phyloP scores from a whole-genome alignment of 2,797 vertebrate genomes.

The Rhincodon typus region DNA sequence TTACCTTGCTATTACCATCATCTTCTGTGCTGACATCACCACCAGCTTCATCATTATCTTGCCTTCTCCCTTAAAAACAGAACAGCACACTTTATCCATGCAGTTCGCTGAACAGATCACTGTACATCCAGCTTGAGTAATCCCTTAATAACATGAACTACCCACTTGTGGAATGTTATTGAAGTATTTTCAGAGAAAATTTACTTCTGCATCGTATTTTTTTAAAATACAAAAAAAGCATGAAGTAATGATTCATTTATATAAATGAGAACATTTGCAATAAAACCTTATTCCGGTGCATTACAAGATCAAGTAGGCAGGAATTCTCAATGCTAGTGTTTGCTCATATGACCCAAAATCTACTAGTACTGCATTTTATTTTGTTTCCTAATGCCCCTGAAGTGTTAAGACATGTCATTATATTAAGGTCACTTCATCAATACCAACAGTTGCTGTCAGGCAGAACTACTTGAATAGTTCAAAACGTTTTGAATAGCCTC shows the following conservation, averaged over 20 bases:
- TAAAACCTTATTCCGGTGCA: neutral
- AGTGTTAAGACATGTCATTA: neutral
- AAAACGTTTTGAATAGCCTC: neutral
- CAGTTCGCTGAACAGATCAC: neutral
- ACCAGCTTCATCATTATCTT: constrained; percentile 74
- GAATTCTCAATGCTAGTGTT: neutral
- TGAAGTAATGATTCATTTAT: neutral
- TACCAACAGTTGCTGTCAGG: neutral
- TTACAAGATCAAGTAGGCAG: neutral
- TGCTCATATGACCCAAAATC: neutral
- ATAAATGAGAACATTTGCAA: neutral
- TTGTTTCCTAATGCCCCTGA: neutral
- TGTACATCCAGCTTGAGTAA: neutral
- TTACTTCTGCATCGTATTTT: neutral
- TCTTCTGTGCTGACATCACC: constrained; percentile 76
- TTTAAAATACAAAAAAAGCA: neutral
- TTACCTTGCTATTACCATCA: constrained; percentile 78
- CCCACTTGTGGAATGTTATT: neutral
- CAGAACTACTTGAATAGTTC: neutral
- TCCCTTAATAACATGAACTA: neutral
- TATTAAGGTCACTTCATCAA: neutral
- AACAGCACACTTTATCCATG: constrained; percentile 29
- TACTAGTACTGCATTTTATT: neutral
- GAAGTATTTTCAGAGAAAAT: neutral
- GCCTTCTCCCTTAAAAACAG: constrained; percentile 70